These are phyloP conservation scores for Metridium senile DNA, from an alignment of 92 coral and sea anemone species.

Conservation along the genomic window DNA sequence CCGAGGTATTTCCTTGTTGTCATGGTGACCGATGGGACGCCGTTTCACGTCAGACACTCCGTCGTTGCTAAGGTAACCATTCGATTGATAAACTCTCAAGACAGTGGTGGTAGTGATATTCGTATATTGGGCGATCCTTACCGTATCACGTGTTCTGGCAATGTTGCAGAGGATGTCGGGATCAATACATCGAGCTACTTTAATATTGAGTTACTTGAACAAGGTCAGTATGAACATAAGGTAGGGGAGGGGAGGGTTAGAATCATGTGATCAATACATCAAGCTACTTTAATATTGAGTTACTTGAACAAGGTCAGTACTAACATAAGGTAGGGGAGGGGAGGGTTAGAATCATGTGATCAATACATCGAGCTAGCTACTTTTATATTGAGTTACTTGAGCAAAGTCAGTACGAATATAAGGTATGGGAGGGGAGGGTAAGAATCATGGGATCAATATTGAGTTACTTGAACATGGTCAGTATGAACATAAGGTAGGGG, in stretches of 20 bases:
- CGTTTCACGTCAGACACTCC: conserved; percentile 43
- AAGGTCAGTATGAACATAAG: conserved; percentile 45
- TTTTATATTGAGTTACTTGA: conserved; percentile 42
- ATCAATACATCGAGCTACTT: conserved; percentile 38
- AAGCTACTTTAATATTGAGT: conserved; percentile 35
- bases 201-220: conserved; percentile 37
- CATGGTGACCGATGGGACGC: conserved; percentile 53
- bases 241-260: too few relatives aligned
- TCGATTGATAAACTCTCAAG: conserved; percentile 50
- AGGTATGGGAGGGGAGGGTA: too few relatives aligned
- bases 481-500: conserved; percentile 7
- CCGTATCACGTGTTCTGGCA: conserved; percentile 53
- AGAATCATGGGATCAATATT: conserved; percentile 52
- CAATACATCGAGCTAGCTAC: conserved; percentile 27
- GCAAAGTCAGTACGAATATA: conserved; percentile 48
- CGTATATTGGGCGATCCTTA: conserved; percentile 15
- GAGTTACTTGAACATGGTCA: conserved; percentile 50
- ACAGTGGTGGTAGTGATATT: conserved; percentile 72
- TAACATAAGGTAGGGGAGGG: too few relatives aligned
- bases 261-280: conserved; percentile 44
- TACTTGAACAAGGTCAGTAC: conserved; percentile 55
- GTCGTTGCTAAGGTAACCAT: conserved; percentile 62
- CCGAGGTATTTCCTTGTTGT: conserved; percentile 59
- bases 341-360: conserved; percentile 55
- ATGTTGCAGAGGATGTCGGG: conserved; percentile 59